phyloP scores from a whole-genome alignment of 2,888 invertebrate genomes.

The Perdita meconis region DNA sequence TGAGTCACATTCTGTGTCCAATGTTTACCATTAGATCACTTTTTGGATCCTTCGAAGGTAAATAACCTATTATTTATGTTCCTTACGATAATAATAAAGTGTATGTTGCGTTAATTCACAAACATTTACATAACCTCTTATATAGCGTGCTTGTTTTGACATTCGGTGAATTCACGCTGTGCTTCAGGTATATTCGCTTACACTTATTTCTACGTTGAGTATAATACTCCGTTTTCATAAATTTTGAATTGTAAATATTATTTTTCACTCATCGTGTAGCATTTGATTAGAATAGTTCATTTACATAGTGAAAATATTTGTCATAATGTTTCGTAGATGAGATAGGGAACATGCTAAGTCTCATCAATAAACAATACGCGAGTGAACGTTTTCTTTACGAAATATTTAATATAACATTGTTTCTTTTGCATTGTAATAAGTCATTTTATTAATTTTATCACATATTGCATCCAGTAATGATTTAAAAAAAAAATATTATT shows the following conservation, averaged over 20 bases:
- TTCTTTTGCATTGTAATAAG: background rate
- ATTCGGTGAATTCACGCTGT: slow-evolving; percentile 63
- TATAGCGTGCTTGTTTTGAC: slow-evolving; percentile 70
- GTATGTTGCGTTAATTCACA: slow-evolving; percentile 31
- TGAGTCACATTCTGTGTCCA: slow-evolving; percentile 72
- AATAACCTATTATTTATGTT: slow-evolving; percentile 55
- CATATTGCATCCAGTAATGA: background rate
- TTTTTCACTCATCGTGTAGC: background rate
- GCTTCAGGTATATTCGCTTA: slow-evolving; percentile 45
- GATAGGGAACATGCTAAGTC: slow-evolving; percentile 58
- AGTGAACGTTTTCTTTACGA: slow-evolving; percentile 8
- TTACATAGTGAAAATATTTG: slow-evolving; percentile 18
- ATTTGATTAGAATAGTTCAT: background rate
- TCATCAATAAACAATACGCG: slow-evolving; percentile 54
- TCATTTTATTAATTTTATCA: background rate
- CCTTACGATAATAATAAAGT: slow-evolving; percentile 13
- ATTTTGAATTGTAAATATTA: background rate
- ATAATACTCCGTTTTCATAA: slow-evolving; percentile 36
- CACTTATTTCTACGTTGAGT: slow-evolving; percentile 22
- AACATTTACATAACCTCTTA: slow-evolving; percentile 71
- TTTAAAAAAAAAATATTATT: background rate
- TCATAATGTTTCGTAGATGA: slow-evolving; percentile 55
- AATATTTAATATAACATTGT: background rate
- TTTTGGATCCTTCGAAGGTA: slow-evolving; percentile 72
- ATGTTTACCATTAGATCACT: slow-evolving; percentile 74